Evolutionary conservation across 64 coral and sea anemone genomes (phyloP).

Genomic region (Hydrozoanthus tunicans): DNA sequence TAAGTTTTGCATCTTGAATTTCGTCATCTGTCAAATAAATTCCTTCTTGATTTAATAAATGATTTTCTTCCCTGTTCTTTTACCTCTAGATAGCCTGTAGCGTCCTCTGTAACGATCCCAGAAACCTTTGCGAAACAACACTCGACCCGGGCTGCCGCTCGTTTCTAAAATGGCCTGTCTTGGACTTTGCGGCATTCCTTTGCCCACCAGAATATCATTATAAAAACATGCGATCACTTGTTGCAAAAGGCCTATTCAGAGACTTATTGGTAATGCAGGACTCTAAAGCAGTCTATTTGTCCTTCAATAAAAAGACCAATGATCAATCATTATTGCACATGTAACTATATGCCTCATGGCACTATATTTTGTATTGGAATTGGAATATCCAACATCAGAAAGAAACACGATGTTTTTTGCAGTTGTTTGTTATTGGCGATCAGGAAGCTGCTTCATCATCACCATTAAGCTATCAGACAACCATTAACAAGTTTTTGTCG

Average conservation of each 20-base stretch:
- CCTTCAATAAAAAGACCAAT: neutral
- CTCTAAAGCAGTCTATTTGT: slow-evolving; percentile 13
- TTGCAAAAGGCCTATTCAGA: neutral
- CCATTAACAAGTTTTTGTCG: neutral
- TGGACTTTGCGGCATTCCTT: too few relatives aligned
- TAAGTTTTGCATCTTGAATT: too few relatives aligned
- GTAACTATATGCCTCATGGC: slow-evolving; percentile 5
- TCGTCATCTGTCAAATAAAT: too few relatives aligned
- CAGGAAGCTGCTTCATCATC: slow-evolving; percentile 9
- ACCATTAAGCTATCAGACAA: slow-evolving; percentile 9
- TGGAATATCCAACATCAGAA: slow-evolving; percentile 16
- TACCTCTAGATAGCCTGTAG: too few relatives aligned
- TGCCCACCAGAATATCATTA: too few relatives aligned
- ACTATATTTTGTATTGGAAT: neutral
- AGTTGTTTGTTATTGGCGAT: slow-evolving; percentile 4
- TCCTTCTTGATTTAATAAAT: too few relatives aligned
- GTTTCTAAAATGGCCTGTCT: too few relatives aligned
- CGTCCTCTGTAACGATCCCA: too few relatives aligned
- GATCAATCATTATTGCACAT: slow-evolving; percentile 24
- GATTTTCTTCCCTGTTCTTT: too few relatives aligned
- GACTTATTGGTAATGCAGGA: neutral
- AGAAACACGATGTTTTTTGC: slow-evolving; percentile 21
- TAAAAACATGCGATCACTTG: too few relatives aligned
- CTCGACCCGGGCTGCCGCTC: too few relatives aligned
- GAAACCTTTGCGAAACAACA: too few relatives aligned